phyloP scores from a whole-genome alignment of 2,888 invertebrate genomes.

The Platycnemis pennipes region DNA sequence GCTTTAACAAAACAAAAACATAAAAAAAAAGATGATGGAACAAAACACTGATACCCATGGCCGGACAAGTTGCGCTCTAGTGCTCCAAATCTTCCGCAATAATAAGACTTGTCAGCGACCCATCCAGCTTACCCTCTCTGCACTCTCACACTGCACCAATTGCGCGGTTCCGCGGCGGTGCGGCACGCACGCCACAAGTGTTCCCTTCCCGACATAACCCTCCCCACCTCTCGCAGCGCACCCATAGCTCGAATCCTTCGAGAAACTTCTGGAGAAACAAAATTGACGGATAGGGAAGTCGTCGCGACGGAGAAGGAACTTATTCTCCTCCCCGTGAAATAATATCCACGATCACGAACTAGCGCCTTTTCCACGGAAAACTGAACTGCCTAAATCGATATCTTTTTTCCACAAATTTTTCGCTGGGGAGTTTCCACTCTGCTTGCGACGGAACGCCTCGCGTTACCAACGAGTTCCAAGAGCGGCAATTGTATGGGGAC shows the following conservation, averaged over 20 bases:
- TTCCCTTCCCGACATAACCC: not conserved
- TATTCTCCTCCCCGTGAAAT: not conserved
- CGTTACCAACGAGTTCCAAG: not conserved
- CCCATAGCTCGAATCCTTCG: not conserved
- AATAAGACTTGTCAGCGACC: no score
- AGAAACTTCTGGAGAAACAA: not conserved
- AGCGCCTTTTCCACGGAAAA: not conserved
- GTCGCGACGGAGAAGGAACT: not conserved
- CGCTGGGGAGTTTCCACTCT: conserved; percentile 1
- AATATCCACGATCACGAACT: conserved; percentile 27
- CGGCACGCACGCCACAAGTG: conserved; percentile 41
- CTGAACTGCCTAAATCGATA: conserved; percentile 19
- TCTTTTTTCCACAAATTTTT: not conserved
- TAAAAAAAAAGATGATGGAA: not conserved
- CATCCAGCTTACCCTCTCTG: not conserved
- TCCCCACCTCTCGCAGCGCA: not conserved
- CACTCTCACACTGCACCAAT: not conserved
- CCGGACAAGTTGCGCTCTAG: not conserved
- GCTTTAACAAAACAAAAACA: not conserved
- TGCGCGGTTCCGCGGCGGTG: conserved; percentile 11
- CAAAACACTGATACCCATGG: no score
- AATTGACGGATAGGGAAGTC: conserved; percentile 3
- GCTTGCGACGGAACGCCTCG: not conserved
- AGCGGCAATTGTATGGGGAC: not conserved
- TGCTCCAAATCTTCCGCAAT: not conserved